These are phyloP conservation scores for Caenorhabditis drosophilae DNA, from an alignment of 2,888 invertebrate species.

Conservation along the genomic window DNA sequence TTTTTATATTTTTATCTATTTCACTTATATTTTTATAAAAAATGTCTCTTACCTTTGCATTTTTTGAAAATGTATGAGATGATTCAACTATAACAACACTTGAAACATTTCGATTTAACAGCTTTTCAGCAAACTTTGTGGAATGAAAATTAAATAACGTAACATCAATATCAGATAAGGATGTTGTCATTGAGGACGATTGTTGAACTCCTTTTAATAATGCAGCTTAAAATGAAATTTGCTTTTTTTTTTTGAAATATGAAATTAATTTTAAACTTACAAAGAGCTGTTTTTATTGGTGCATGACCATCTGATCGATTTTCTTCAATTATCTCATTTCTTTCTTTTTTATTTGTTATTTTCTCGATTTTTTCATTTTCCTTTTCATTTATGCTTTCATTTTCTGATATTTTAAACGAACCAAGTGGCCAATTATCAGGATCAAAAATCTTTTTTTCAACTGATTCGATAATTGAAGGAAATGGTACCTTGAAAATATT, in stretches of 20 bases:
- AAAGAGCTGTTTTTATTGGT: constrained; percentile 29
- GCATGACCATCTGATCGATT: constrained; percentile 37
- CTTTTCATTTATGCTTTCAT: neutral
- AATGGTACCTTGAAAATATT: too few species aligned
- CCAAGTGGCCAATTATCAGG: constrained; percentile 9
- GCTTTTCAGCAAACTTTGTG: constrained; percentile 35
- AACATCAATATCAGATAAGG: constrained; percentile 32
- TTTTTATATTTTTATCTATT: neutral
- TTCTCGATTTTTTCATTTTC: neutral
- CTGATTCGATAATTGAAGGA: too few species aligned
- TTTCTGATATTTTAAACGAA: constrained; percentile 2
- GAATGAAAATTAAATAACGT: constrained; percentile 44
- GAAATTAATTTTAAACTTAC: constrained; percentile 7
- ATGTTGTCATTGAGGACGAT: constrained; percentile 25
- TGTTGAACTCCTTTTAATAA: constrained; percentile 30
- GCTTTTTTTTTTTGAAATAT: neutral
- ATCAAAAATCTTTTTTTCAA: constrained; percentile 8
- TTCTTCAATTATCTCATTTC: constrained; percentile 12
- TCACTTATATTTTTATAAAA: neutral
- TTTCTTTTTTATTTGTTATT: neutral
- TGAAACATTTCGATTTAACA: constrained; percentile 25
- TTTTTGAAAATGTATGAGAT: constrained; percentile 33
- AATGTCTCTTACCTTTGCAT: constrained; percentile 22
- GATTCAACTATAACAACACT: constrained; percentile 39
- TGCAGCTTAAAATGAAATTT: constrained; percentile 17